Evolutionary conservation across 2,797 vertebrate genomes (phyloP).

Genomic region (Chelonia mydas): DNA sequence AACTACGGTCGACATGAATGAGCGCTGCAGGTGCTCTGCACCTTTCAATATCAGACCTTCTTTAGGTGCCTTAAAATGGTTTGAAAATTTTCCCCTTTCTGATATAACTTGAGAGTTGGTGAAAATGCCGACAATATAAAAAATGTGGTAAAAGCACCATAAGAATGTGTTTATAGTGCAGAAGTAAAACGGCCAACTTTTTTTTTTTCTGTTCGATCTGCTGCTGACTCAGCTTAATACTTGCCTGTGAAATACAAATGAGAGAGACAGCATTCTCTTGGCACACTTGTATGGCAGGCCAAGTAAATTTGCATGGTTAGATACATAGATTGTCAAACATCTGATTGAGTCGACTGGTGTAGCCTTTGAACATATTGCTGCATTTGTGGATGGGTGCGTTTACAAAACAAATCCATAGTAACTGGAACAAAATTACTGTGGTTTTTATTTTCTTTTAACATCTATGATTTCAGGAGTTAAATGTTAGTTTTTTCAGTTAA

Average conservation of each 20-base stretch:
- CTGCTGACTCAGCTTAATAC: background rate
- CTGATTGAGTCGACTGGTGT: accelerated
- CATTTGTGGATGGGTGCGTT: background rate
- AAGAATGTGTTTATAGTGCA: background rate
- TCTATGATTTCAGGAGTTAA: background rate
- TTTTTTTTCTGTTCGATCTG: background rate
- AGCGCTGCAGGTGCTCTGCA: no score
- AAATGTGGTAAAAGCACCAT: background rate
- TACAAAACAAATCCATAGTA: background rate
- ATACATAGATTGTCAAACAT: background rate
- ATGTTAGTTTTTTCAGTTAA: background rate
- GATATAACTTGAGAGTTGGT: background rate
- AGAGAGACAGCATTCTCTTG: background rate
- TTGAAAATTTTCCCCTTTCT: background rate
- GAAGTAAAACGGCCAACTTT: background rate
- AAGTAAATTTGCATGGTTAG: accelerated
- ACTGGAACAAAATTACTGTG: background rate
- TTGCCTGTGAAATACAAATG: background rate
- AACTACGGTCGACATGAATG: no score
- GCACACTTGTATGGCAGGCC: accelerated
- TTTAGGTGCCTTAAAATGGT: background rate
- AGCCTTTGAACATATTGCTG: background rate
- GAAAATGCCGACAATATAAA: background rate
- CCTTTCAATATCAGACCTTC: no score
- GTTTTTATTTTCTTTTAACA: background rate